Conservation (phyloP, 2,888 invertebrate species). For the Pristionchus mayeri region DNA sequence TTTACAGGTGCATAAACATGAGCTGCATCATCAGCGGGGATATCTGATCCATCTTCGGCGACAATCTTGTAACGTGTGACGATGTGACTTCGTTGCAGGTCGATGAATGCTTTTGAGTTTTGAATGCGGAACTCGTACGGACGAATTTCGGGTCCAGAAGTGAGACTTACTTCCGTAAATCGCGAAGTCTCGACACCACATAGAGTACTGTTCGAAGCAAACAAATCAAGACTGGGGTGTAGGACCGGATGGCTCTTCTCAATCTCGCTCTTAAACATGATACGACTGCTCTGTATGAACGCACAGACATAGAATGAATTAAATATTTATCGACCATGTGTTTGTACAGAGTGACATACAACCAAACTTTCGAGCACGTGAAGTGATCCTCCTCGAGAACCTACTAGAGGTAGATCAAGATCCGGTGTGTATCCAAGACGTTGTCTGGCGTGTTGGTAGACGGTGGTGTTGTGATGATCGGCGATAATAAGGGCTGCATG, state of each 20-base stretch:
- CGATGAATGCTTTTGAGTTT: neutral
- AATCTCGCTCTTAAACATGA: neutral
- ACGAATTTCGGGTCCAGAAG: neutral
- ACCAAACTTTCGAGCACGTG: neutral
- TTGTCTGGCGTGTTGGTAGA: neutral
- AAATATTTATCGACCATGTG: neutral
- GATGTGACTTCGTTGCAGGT: neutral
- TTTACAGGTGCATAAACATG: neutral
- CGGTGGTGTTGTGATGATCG: neutral
- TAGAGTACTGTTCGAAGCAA: neutral
- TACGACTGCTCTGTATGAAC: constrained; percentile 35
- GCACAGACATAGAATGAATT: neutral
- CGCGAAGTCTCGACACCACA: neutral
- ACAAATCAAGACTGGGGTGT: neutral
- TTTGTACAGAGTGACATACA: too few species aligned
- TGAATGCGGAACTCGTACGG: neutral
- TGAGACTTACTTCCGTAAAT: neutral
- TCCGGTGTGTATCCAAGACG: neutral
- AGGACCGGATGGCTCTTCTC: neutral
- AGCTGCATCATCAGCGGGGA: neutral
- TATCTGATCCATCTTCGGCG: neutral
- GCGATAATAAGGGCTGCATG: neutral
- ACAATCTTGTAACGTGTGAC: neutral
- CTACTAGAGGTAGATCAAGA: neutral
- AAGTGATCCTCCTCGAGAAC: neutral